phyloP scores from a whole-genome alignment of 2,888 invertebrate species.

The Gnatocerus cornutus region DNA sequence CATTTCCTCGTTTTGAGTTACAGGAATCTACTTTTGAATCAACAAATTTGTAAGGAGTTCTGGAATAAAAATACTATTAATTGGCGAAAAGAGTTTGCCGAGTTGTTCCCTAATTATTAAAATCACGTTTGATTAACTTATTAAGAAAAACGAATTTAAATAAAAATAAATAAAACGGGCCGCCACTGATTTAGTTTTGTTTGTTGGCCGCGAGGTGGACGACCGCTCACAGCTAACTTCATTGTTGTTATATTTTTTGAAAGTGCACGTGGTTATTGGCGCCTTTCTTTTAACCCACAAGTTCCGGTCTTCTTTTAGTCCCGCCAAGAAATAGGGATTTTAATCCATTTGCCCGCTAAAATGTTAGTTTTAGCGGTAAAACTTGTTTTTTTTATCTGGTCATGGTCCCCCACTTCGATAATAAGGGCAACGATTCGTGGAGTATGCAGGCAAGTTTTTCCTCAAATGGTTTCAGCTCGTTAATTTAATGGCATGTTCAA shows the following conservation, averaged over 20 bases:
- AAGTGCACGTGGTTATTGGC: conserved; percentile 37
- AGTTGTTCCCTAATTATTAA: too few relatives aligned
- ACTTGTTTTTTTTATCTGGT: conserved; percentile 22
- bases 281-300: conserved; percentile 19
- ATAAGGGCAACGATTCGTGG: conserved; percentile 41
- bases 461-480: conserved; percentile 39
- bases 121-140: too few relatives aligned
- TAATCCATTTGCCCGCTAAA: conserved; percentile 46
- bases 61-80: too few relatives aligned
- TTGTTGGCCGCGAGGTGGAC: background rate
- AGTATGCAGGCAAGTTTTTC: conserved; percentile 45
- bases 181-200: conserved; percentile 5
- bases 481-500: conserved; percentile 41
- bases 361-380: conserved; percentile 48
- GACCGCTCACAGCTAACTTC: conserved; percentile 37
- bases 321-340: conserved; percentile 46
- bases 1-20: too few relatives aligned
- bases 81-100: too few relatives aligned
- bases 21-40: conserved; percentile 1
- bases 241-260: conserved; percentile 46
- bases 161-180: too few relatives aligned
- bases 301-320: conserved; percentile 27
- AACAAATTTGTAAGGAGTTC: too few relatives aligned
- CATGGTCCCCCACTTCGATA: conserved; percentile 32
- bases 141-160: too few relatives aligned